phyloP scores from a whole-genome alignment of 2,113 vertebrate species.

The Gulo gulo region DNA sequence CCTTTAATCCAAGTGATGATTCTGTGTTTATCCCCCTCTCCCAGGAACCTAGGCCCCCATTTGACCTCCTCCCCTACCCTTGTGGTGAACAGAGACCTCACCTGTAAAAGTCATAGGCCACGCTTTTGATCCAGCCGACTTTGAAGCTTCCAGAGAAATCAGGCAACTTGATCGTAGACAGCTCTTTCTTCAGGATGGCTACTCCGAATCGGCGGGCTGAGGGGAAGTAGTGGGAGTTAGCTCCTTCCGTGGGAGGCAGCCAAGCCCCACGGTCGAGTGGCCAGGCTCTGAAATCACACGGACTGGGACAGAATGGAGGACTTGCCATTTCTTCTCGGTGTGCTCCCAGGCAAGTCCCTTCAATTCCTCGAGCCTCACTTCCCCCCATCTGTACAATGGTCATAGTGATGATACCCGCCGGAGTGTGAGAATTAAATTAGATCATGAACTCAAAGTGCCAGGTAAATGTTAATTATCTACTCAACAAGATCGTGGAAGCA shows the following conservation, averaged over 20 bases:
- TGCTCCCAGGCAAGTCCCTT: neutral
- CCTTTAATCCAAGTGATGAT: neutral
- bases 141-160: conserved; percentile 2
- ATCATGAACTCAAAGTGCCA: neutral
- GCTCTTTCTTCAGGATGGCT: neutral
- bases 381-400: neutral
- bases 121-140: neutral
- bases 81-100: neutral
- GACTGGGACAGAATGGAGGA: neutral
- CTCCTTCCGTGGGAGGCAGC: neutral
- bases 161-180: neutral
- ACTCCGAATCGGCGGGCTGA: neutral
- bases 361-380: neutral
- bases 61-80: neutral
- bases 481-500: neutral
- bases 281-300: neutral
- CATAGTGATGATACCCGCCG: neutral
- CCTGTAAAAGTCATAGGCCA: conserved; percentile 26
- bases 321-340: neutral
- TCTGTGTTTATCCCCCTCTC: neutral
- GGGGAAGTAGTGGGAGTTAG: neutral
- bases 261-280: neutral
- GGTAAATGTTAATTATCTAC: neutral
- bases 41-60: neutral
- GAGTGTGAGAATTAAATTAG: neutral